Base-by-base conservation (phyloP, 2,888 invertebrate genomes). In the Watsonalla cultraria region DNA sequence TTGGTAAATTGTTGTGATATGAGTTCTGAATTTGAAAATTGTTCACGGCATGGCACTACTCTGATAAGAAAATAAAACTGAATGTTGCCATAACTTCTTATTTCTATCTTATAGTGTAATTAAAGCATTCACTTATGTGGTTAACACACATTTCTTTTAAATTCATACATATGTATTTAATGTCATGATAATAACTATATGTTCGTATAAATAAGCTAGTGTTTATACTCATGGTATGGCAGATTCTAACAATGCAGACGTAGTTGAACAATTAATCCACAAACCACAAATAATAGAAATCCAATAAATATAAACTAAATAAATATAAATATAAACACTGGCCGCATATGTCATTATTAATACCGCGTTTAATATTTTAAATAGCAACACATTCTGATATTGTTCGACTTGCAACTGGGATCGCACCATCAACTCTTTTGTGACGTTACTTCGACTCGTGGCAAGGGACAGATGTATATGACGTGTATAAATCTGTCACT, bases 71-170 rank as follows among this genome's bases (percentile, higher is more conserved):
- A 60, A 62, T 71, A 70, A 59, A 64, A 52, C 57, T 59, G 60
- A 62, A 56, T 61, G 63, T 64, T 24, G 53, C 59, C 51, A 53
- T 61, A 64, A 64, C 62, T 58, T 64, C 68, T 84, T 84, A 70
- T 74, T 57, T 68, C 85, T 87, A 86, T 82, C 88, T 90, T 90
- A 89, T 62, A 80, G 67, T 82, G 76, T 90, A 90, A 82, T 90
- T 90, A 90, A 90, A 90, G 90, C 90, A 84, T 87, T 73, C 78
- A 76, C 76, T 74, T 80, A 80, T 82, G 82, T 87, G 82, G 74
- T 76, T 61, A 65, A 68, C 77, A 84, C 82, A 81, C 75, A 76
- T 76, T 76, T 70, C 72, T 49, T 61, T 55, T 59, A 52, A 62
- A 64, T 63, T 63, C 59, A 49, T 49, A 49, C 15, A 49, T 49